These are phyloP conservation scores for Dendrolimus kikuchii DNA, from an alignment of 1,140 invertebrate species.

Conservation along the genomic window DNA sequence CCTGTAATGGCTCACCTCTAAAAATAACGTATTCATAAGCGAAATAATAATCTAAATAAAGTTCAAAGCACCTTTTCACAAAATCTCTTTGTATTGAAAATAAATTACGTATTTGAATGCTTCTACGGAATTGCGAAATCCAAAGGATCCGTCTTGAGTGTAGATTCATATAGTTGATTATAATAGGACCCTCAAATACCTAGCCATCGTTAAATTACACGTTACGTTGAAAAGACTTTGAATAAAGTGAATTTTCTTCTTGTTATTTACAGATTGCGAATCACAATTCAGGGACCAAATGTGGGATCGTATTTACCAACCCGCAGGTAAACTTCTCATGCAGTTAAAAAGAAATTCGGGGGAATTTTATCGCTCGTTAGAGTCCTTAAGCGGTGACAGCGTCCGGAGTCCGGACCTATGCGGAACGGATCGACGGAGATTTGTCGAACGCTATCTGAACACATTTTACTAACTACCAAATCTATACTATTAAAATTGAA, in stretches of 20 bases:
- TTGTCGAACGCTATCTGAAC: neutral
- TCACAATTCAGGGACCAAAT: constrained; percentile 51
- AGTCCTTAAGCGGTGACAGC: constrained; percentile 41
- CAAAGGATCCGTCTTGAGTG: constrained; percentile 1
- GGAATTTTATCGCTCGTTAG: constrained; percentile 63
- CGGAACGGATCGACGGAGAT: constrained; percentile 1
- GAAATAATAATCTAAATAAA: too few relatives aligned
- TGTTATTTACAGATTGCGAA: constrained; percentile 46
- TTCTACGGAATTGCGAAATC: too few relatives aligned
- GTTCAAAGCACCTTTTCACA: too few relatives aligned
- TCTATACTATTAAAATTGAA: too few relatives aligned
- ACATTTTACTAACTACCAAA: too few relatives aligned
- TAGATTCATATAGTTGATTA: constrained; percentile 11
- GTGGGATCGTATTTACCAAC: constrained; percentile 50
- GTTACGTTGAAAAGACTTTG: constrained; percentile 18
- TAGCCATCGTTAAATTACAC: constrained; percentile 15
- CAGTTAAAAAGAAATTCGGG: constrained; percentile 59
- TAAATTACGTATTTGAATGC: too few relatives aligned
- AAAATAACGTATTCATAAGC: too few relatives aligned
- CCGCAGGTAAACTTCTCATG: constrained; percentile 54
- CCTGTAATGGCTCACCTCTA: too few relatives aligned
- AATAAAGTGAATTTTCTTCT: constrained; percentile 32
- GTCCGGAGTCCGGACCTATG: constrained; percentile 20
- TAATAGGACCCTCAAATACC: constrained; percentile 12
- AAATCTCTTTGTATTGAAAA: too few relatives aligned